Evolutionary conservation across 2,888 invertebrate genomes (phyloP).

Genomic region (Aporophyla nigra): DNA sequence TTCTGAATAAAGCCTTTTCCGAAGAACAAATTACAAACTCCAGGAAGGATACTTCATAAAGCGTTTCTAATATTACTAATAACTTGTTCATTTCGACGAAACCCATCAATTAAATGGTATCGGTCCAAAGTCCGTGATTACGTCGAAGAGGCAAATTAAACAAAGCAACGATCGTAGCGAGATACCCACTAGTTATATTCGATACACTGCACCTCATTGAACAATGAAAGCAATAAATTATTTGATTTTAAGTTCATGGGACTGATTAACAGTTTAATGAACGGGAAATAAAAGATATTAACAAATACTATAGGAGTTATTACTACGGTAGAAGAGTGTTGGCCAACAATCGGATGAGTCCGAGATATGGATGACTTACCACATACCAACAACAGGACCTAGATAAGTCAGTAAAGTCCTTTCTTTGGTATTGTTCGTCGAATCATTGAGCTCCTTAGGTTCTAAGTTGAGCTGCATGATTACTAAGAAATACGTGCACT

Average conservation of each 20-base stretch:
- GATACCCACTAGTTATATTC: constrained; percentile 49
- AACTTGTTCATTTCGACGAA: constrained; percentile 1
- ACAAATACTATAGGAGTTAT: background rate
- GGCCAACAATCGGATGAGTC: background rate
- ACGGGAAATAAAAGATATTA: constrained; percentile 46
- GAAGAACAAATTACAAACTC: background rate
- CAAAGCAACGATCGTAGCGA: constrained; percentile 28
- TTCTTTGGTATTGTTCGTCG: too few relatives aligned
- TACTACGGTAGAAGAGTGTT: background rate
- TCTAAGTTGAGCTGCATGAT: too few relatives aligned
- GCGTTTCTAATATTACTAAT: background rate
- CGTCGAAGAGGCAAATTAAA: constrained; percentile 10
- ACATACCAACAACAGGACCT: too few relatives aligned
- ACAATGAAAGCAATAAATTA: constrained; percentile 63
- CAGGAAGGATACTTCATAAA: background rate
- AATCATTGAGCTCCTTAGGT: too few relatives aligned
- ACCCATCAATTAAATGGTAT: background rate
- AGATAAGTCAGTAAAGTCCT: too few relatives aligned
- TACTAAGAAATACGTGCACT: too few relatives aligned
- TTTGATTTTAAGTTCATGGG: constrained; percentile 47
- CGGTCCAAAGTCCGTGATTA: constrained; percentile 3
- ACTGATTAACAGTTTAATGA: constrained; percentile 56
- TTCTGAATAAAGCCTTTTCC: background rate
- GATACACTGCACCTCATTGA: constrained; percentile 58
- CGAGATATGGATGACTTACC: background rate